A percentile compares a stretch with the other conserved stretches of the same genome.
Evolutionary conservation across 2,888 invertebrate species (phyloP).

Genomic region (Abrostola triplasia): DNA sequence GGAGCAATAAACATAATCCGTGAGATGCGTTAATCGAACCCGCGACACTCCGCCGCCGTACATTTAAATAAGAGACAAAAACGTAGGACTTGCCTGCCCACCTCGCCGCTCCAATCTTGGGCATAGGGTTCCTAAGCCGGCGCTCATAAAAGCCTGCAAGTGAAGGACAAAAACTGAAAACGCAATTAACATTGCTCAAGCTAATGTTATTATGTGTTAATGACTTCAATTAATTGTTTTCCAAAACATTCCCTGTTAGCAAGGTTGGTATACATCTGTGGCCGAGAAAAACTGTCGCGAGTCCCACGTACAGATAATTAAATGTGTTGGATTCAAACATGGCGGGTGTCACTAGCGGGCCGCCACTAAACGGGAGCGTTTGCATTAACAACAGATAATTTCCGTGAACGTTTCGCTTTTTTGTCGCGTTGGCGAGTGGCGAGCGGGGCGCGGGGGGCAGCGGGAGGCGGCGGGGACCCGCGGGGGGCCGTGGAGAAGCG

Average conservation of each 20-base stretch:
- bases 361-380: slow-evolving; percentile 44
- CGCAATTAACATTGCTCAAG: slow-evolving; percentile 36
- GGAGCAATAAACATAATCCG: slow-evolving; percentile 1
- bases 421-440: slow-evolving; percentile 8
- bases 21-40: background rate
- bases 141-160: slow-evolving; percentile 2
- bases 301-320: slow-evolving; percentile 39
- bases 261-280: slow-evolving; percentile 23
- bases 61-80: slow-evolving; percentile 4
- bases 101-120: slow-evolving; percentile 2
- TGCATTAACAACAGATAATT: slow-evolving; percentile 46
- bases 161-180: slow-evolving; percentile 21
- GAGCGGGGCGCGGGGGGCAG: slow-evolving; percentile 6
- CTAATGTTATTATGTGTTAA: slow-evolving; percentile 47
- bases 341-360: slow-evolving; percentile 43
- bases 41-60: background rate
- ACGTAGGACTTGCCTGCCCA: slow-evolving; percentile 4
- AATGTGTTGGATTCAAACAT: slow-evolving; percentile 35
- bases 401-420: slow-evolving; percentile 46
- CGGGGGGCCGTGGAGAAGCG: slow-evolving; percentile 7
- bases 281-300: slow-evolving; percentile 32
- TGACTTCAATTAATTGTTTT: slow-evolving; percentile 29
- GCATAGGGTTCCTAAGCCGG: slow-evolving; percentile 1
- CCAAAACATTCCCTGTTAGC: slow-evolving; percentile 38
- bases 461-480: slow-evolving; percentile 8